A percentile compares a stretch with the other conserved stretches of the same genome.
These are phyloP conservation scores for Goniozus legneri DNA, from an alignment of 1,140 invertebrate species.

Conservation along the genomic window DNA sequence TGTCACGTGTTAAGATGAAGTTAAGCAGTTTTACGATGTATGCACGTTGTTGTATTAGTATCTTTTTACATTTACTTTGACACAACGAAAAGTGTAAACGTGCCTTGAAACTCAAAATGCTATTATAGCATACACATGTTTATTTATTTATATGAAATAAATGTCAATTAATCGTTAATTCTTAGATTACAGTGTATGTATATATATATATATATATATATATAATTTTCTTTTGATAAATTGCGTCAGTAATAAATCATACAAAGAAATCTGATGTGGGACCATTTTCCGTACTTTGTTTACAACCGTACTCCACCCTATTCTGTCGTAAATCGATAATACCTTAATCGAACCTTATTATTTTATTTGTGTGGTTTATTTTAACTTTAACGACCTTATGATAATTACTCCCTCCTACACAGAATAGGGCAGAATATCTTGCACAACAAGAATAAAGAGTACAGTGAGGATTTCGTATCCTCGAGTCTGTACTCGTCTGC, in stretches of 20 bases:
- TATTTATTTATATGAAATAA: constrained; percentile 50
- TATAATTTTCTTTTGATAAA: constrained; percentile 23
- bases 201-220: constrained; percentile 21
- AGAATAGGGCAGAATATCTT: constrained; percentile 33
- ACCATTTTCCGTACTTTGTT: background rate
- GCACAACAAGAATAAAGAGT: constrained; percentile 33
- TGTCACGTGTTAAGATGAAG: too few species aligned
- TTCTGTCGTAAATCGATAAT: too few species aligned
- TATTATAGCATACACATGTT: constrained; percentile 42
- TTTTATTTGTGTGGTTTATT: too few species aligned
- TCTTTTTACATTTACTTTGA: constrained; percentile 20
- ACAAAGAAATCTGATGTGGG: constrained; percentile 27
- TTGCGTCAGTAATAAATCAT: constrained; percentile 34
- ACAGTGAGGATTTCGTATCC: constrained; percentile 22
- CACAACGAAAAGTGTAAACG: constrained; percentile 16
- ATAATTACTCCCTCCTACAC: constrained; percentile 25
- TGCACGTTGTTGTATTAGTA: too few species aligned
- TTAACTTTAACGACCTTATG: too few species aligned
- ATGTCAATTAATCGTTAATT: constrained; percentile 40
- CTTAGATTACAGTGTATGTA: constrained; percentile 37
- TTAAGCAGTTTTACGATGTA: too few species aligned
- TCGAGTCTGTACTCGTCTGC: constrained; percentile 24
- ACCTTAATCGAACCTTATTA: too few species aligned
- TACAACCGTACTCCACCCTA: constrained; percentile 21
- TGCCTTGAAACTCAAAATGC: constrained; percentile 27